These are phyloP conservation scores for Allolobophora icterica DNA, from an alignment of 2,888 invertebrate species.

Conservation along the genomic window DNA sequence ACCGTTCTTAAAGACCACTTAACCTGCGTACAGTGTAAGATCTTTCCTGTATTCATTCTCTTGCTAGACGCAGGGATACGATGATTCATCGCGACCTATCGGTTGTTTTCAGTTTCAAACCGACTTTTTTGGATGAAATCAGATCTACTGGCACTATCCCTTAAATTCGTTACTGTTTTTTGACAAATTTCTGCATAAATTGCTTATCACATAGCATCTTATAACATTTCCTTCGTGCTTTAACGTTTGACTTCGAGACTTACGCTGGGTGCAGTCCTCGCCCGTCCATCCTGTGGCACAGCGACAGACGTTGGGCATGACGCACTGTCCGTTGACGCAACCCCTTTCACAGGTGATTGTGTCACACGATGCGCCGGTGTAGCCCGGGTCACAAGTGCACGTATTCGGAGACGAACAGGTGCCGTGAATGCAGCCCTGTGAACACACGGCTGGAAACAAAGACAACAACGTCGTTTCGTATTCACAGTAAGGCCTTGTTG, in stretches of 20 bases:
- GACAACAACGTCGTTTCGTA: neutral
- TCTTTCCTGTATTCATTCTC: neutral
- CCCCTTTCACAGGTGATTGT: slow-evolving; percentile 23
- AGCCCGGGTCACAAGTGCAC: slow-evolving; percentile 33
- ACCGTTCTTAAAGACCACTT: neutral
- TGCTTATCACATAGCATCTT: too few species aligned
- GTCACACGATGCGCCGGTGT: slow-evolving; percentile 22
- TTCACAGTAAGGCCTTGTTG: neutral
- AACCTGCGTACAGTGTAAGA: neutral
- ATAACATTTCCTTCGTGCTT: too few species aligned
- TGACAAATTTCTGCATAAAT: too few species aligned
- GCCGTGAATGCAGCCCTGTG: slow-evolving; percentile 14
- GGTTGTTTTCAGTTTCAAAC: too few species aligned
- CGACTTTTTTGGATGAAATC: too few species aligned
- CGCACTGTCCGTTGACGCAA: slow-evolving; percentile 38
- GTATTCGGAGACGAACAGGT: slow-evolving; percentile 20
- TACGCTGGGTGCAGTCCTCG: slow-evolving; percentile 34
- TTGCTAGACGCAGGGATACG: too few species aligned
- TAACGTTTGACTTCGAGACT: neutral
- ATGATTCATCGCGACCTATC: too few species aligned
- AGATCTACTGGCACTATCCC: too few species aligned
- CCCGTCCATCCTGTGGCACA: slow-evolving; percentile 44
- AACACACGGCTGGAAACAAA: slow-evolving; percentile 4
- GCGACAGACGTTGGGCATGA: slow-evolving; percentile 37
- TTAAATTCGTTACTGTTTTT: too few species aligned